Base-by-base conservation (phyloP, 2,113 vertebrate genomes). In the Microcebus jonahi region DNA sequence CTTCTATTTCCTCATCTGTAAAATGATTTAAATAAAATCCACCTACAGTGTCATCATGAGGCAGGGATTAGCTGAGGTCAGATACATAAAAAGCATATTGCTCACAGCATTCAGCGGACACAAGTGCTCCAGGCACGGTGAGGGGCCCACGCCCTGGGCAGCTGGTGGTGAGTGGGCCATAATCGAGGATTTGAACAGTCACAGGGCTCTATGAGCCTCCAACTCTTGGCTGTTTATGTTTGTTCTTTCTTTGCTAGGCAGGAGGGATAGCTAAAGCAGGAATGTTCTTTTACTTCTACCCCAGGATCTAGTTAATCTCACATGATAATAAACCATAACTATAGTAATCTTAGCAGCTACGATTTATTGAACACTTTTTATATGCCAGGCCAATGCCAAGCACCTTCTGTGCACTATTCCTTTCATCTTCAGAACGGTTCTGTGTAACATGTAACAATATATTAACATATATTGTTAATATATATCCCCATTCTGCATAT, bases 281-380 rank as follows among this genome's bases (percentile, higher is more conserved):
- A 88, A 90, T 36, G 53, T 81, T 83, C 55, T 89, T 95, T 75
- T 76, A 57, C 80, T 80, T 87, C 67, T 91, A 45, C 86, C 45
- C 73, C 80, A 85, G 57, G 45, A 77, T 83, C 79, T 73, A 59
- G 45, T 85, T 88, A 81, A 95, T 92, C 68, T 90, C 85, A 63
- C 55, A 14, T 73, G 42, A 42, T 75, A 65, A 61, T 82, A 88
- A 82, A 36, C 36, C 6, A 1, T 14, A 17, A 61, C 29, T 45
- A 6, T 55, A 50, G 27, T 50, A 13, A 68, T 53, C 42, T 92
- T 57, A 67, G 70, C 23, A 71, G 88, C 77, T 57, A 3, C 0
- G 10, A 39, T 68, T 85, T 94, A 67, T 73, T 2, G 5, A 67
- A 12, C 27, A 13, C 68, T 68, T 34, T 45, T 13, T 93, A 17